phyloP scores from a whole-genome alignment of 2,113 vertebrate genomes.

The Sander vitreus region DNA sequence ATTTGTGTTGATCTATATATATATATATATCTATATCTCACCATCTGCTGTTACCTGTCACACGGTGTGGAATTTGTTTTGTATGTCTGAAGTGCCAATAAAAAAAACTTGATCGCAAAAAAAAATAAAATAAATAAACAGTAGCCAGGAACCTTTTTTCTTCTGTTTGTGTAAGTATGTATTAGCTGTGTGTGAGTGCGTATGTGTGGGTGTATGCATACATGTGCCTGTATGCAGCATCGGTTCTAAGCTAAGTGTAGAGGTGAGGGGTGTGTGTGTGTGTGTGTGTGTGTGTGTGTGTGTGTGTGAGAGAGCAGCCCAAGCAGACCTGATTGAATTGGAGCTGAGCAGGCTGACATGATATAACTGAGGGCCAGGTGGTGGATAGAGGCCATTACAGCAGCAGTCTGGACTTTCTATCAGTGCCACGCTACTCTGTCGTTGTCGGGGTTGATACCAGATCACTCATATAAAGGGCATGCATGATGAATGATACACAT shows the following conservation, averaged over 20 bases:
- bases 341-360: constrained; percentile 52
- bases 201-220: background rate
- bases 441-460: constrained; percentile 34
- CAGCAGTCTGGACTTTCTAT: constrained; percentile 59
- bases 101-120: too few relatives aligned
- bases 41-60: too few relatives aligned
- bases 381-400: constrained; percentile 53
- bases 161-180: too few relatives aligned
- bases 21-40: too few relatives aligned
- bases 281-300: constrained; percentile 23
- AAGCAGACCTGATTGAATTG: constrained; percentile 62
- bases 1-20: background rate
- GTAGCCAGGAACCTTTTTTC: too few relatives aligned
- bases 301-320: constrained; percentile 33
- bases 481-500: constrained; percentile 1
- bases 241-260: background rate
- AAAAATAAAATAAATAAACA: too few relatives aligned
- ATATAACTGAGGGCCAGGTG: constrained; percentile 56
- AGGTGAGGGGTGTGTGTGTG: constrained; percentile 4
- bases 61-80: too few relatives aligned
- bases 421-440: constrained; percentile 41
- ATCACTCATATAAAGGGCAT: constrained; percentile 11
- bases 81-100: too few relatives aligned
- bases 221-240: background rate
- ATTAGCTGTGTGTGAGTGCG: background rate